Evolutionary conservation across 2,113 vertebrate genomes (phyloP), one percentile per base, ranked within the genome.

Genomic region (Cygnus atratus): DNA sequence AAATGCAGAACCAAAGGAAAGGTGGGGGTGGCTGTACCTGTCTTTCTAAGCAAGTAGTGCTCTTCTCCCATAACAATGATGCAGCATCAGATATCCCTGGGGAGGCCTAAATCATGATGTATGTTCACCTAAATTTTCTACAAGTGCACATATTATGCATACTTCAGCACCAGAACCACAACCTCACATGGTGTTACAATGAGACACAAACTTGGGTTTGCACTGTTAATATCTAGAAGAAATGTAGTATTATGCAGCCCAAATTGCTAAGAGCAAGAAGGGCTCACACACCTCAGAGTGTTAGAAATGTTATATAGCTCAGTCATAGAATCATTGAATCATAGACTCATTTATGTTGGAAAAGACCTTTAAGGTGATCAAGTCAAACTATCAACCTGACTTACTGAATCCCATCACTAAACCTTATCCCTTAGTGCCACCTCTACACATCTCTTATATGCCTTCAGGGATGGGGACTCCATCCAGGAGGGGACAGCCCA

Each of bases 121-220:
- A 17, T 43, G 10, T 41, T 70, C 50, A 63, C 31, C 24, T n/a
- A 70, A 25, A 24, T 12, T 41, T 24, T 55, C 19, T 70, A 19
- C n/a, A n/a, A 71, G 39, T 35, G 11, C 13, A 5, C 4, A 13
- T 41, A 25, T 74, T 77, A 84, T 94, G 31, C 0, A 28, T 48
- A 39, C 59, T 15, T 29, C 76, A 82, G 73, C 88, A 50, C 52
- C 84, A 91, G 92, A 95, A 79, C 89, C 92, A 93, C 68, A 88
- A 74, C 87, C 92, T 93, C 94, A 75, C 92, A 57, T 33, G 35
- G 79, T 65, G 39, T 79, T 87, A 73, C 77, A 77, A 74, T 91
- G 83, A 6, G 67, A 74, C 93, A 85, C 41, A 28, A 65, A 85
- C 92, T 13, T 90, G 43, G 74, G 75, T 75, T 94, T 93, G 50